Evolutionary conservation across 2,888 invertebrate genomes (phyloP), one percentile per base, ranked within the genome.

Genomic region (Agrotis puta): DNA sequence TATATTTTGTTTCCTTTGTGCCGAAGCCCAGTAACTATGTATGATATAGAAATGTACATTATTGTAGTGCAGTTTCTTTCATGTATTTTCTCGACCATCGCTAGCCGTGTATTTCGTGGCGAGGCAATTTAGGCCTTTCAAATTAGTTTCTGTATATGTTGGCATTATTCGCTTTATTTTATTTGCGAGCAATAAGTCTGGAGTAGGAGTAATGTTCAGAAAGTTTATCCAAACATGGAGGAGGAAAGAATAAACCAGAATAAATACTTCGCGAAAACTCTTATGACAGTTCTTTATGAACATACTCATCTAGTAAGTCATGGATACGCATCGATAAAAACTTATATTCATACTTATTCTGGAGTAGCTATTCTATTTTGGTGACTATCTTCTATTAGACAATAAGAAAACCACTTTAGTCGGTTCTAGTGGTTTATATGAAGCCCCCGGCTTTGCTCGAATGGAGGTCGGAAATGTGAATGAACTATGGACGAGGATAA

Each of bases 261-360:
- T 13, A 22, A 51, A 64, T 22, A 13, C 43, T 18, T 33, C 27
- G 27, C 6, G 20, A 9, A 51, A 62, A 70, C 27, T 22, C 13
- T 50, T 62, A 27, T 43, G n/a, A 27, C 13, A 70, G 18, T 50
- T 43, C 5, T 74, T 50, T 62, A 22, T 43, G 39, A 22, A 2
- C 18, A 62, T 7, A 18, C 20, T 50, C 27, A 43, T n/a, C 13
- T 39, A 47, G 22, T 56, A n/a, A 43, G 24, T 63, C 27, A 70
- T 24, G 22, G 24, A 27, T 39, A 20, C 18, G 39, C 18, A 20
- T 48, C 20, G 14, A 33, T 11, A 73, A 24, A 48, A 33, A 20
- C 24, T 62, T 24, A 18, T 20, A n/a, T 61, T 27, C 16, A 14
- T 33, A 14, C 4, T 22, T 73, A 18, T 47, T 6, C 6, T 39